Evolutionary conservation across 2,888 invertebrate species (phyloP).

Genomic region (Morpho deidamia): DNA sequence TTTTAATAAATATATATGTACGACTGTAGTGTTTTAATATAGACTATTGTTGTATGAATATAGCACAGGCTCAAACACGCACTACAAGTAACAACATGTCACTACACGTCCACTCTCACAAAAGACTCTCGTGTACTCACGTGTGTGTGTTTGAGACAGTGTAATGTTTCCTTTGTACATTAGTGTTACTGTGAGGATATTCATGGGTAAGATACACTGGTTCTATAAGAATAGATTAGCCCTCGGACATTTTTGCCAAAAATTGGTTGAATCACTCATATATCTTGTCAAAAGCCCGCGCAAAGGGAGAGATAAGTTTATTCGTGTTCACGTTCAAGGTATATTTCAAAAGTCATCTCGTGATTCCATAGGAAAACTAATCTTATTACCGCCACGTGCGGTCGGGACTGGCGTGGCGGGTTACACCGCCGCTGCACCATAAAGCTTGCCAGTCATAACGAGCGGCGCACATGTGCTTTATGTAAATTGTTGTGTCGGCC

Average conservation of each 20-base stretch:
- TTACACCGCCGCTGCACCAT: slow-evolving; percentile 16
- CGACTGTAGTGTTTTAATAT: too few species aligned
- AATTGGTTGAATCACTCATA: slow-evolving; percentile 5
- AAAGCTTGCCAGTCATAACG: slow-evolving; percentile 16
- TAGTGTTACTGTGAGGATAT: too few species aligned
- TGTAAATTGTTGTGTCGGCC: slow-evolving; percentile 20
- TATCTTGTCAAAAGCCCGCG: slow-evolving; percentile 16
- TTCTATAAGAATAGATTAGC: neutral
- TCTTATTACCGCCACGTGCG: neutral
- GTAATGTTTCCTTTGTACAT: too few species aligned
- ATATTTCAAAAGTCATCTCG: slow-evolving; percentile 7
- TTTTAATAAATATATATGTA: too few species aligned
- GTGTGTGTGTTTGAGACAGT: too few species aligned
- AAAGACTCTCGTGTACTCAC: too few species aligned
- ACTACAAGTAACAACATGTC: too few species aligned
- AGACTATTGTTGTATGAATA: too few species aligned
- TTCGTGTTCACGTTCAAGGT: slow-evolving; percentile 19
- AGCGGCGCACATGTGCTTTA: slow-evolving; percentile 18
- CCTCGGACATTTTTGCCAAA: neutral
- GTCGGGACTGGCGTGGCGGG: slow-evolving; percentile 3
- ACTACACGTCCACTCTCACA: too few species aligned
- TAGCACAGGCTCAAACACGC: too few species aligned
- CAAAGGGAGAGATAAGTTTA: slow-evolving; percentile 22
- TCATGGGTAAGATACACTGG: too few species aligned
- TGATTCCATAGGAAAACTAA: slow-evolving; percentile 5